A percentile compares a stretch with the other conserved stretches of the same genome.
phyloP scores from a whole-genome alignment of 2,113 vertebrate genomes.

The Nyctibius bracteatus region DNA sequence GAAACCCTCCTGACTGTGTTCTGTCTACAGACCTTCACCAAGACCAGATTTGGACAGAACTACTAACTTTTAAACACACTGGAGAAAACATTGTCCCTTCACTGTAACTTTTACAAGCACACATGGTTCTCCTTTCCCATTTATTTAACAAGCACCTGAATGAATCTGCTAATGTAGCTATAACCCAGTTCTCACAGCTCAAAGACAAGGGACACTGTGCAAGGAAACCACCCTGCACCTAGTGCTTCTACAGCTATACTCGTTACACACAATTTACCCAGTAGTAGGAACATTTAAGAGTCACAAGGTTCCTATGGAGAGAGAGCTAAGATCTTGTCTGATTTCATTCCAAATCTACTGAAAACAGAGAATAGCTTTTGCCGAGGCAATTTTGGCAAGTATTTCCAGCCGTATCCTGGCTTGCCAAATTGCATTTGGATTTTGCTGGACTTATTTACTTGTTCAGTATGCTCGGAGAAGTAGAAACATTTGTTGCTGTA shows the following conservation, averaged over 20 bases:
- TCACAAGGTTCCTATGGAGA: constrained; percentile 10
- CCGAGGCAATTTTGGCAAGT: constrained; percentile 22
- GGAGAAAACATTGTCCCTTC: not conserved
- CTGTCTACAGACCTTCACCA: not conserved
- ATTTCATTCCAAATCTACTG: constrained; percentile 17
- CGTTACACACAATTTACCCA: not conserved
- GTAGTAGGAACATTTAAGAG: not conserved
- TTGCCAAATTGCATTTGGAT: constrained; percentile 24
- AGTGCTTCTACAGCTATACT: not conserved
- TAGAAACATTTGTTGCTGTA: constrained; percentile 31
- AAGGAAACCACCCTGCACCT: not conserved
- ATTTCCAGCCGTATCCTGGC: not conserved
- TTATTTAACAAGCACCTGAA: not conserved
- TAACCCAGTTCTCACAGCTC: not conserved
- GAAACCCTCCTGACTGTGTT: not conserved
- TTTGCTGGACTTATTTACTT: constrained; percentile 23
- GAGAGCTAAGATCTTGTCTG: not conserved
- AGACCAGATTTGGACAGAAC: not conserved
- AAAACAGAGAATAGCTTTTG: constrained; percentile 19
- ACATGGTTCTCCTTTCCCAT: not conserved
- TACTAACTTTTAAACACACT: not conserved
- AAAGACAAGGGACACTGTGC: not conserved
- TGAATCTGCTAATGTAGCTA: not conserved
- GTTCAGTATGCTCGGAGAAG: not conserved
- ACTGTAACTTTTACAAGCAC: not conserved